A percentile compares a stretch with the other conserved stretches of the same genome.
These are phyloP conservation scores for Tolmerus cingulatus DNA, from an alignment of 2,888 invertebrate species.

Conservation along the genomic window DNA sequence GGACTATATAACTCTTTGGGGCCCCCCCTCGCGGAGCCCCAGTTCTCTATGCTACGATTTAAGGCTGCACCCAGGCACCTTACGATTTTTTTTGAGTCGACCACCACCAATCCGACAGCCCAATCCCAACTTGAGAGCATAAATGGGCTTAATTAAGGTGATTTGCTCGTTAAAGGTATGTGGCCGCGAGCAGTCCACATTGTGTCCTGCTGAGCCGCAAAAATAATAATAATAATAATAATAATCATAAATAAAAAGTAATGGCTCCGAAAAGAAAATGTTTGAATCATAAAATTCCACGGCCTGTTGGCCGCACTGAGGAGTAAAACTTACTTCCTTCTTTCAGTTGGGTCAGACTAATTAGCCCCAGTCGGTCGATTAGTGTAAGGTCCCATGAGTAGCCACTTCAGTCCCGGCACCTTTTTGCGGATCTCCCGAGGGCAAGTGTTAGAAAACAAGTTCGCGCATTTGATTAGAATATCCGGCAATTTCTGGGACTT, in stretches of 20 bases:
- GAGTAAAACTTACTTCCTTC: neutral
- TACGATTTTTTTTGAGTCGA: slow-evolving; percentile 18
- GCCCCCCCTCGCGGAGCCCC: neutral
- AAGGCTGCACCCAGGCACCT: neutral
- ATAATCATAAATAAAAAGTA: neutral
- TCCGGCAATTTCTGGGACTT: slow-evolving; percentile 43
- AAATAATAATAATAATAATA: neutral
- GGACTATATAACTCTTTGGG: neutral
- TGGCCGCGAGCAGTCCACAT: neutral
- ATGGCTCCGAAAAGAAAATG: neutral
- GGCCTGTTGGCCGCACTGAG: neutral
- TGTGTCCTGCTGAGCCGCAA: neutral
- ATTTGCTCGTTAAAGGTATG: neutral
- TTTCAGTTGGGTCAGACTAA: slow-evolving; percentile 25
- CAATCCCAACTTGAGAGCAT: slow-evolving; percentile 7
- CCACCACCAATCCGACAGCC: neutral
- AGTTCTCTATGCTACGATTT: neutral
- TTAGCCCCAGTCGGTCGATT: neutral
- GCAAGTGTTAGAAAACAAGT: neutral
- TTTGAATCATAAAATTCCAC: neutral
- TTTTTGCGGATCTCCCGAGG: neutral
- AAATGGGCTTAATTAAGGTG: slow-evolving; percentile 40
- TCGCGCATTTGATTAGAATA: slow-evolving; percentile 44
- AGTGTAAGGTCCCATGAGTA: too few relatives aligned
- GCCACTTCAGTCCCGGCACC: neutral